Percentiles rank a stretch among this genome's conserved stretches.
Conservation (phyloP, 2,113 vertebrate genomes). For the Lagenorhynchus albirostris region DNA sequence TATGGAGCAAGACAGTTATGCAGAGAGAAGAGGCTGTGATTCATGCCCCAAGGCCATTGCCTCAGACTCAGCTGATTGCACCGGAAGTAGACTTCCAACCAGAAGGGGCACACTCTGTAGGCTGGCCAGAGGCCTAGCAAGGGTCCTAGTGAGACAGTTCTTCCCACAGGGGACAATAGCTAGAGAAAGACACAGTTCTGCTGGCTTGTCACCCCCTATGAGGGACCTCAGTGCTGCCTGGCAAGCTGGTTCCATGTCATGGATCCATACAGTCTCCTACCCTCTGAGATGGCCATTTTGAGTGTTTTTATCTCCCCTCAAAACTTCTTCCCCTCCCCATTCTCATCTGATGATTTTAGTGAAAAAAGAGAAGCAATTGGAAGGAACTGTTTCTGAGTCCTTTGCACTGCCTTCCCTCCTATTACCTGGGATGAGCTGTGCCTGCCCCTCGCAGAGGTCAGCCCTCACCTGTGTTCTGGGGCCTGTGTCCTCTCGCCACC, state of each 20-base stretch:
- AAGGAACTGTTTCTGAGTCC: not conserved
- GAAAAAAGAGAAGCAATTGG: not conserved
- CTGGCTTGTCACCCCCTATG: not conserved
- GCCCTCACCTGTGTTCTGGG: not conserved
- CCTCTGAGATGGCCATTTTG: not conserved
- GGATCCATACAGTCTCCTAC: not conserved
- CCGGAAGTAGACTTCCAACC: not conserved
- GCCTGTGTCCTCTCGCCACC: not conserved
- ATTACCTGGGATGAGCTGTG: not conserved
- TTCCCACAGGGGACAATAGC: not conserved
- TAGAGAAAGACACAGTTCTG: not conserved
- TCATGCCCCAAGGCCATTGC: rapidly evolving
- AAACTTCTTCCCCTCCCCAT: not conserved
- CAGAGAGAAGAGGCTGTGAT: not conserved
- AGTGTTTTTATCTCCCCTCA: not conserved
- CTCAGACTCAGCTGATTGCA: too few relatives aligned
- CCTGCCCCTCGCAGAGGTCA: not conserved
- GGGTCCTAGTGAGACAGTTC: not conserved
- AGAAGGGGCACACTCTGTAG: not conserved
- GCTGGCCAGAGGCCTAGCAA: not conserved
- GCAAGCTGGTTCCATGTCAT: not conserved
- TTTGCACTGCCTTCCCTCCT: not conserved
- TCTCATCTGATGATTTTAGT: not conserved
- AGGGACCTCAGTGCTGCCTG: not conserved
- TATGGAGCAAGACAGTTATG: not conserved